Evolutionary conservation across 1,140 invertebrate species (phyloP), one percentile per base, ranked within the genome.

Genomic region (Harlomillsia oculata): DNA sequence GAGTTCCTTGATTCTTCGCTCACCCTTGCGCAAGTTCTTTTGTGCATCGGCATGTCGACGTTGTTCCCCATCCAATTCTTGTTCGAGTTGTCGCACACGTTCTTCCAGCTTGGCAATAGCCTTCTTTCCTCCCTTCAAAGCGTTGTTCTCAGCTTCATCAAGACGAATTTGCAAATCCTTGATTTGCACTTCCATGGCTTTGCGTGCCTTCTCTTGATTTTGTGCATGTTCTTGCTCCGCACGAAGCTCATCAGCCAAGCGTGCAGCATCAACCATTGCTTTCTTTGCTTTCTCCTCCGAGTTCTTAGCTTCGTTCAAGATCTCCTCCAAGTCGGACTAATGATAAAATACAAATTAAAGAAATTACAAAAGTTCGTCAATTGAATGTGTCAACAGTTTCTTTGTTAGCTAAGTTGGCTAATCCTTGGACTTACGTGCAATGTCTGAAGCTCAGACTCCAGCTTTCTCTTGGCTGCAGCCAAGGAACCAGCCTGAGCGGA

Each of bases 201-300:
- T 98, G 73, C 95, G 87, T 71, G 96, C 79, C 78, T 97, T 97
- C 80, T 99, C 95, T 74, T 96, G 89, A 66, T 91, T 91, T 73
- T 92, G 85, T 66, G 92, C 89, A 75, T 98, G 94, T 71, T 98
- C 95, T 75, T 99, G 96, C 80, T 99, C 96, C 65, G 93, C 91
- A 71, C 94, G 82, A 66, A 99, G 84, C 73, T 99, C 95, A 73
- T 99, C 96, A 63, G 94, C 94, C 30, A 99, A 80, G 71, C 93
- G 82, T 64, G 93, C 89, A 64, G 94, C 93, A 74, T 99, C 96
- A 65, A 95, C 90, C 86, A 95, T 92, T 23, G 94, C 89, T 79
- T 97, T 93, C 84, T 96, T 96, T 61, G 89, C 89, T 78, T 95
- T 93, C 77, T 97, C 93, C 74, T 95, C 90, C 53, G 87, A 90